phyloP scores from a whole-genome alignment of 1,140 invertebrate genomes.

The Goniozus legneri region DNA sequence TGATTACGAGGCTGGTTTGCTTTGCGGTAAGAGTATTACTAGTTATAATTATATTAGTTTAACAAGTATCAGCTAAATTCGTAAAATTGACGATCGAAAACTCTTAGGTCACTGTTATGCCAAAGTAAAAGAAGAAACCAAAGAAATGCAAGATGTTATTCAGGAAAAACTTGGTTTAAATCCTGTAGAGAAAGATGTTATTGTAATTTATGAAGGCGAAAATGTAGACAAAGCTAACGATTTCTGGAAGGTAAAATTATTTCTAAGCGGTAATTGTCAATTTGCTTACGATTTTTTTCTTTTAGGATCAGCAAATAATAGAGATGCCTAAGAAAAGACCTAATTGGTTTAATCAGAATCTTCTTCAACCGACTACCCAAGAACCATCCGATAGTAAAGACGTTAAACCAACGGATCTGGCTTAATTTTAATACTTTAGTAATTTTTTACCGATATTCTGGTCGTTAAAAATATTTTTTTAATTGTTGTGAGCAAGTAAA shows the following conservation, averaged over 20 bases:
- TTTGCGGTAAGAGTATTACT: conserved; percentile 70
- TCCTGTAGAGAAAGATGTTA: conserved; percentile 78
- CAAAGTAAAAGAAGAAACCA: conserved; percentile 75
- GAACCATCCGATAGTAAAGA: conserved; percentile 63
- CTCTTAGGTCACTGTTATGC: conserved; percentile 71
- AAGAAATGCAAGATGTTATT: conserved; percentile 73
- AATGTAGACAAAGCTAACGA: conserved; percentile 54
- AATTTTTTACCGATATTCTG: no score
- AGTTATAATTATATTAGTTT: conserved; percentile 2
- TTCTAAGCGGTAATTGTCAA: conserved; percentile 2
- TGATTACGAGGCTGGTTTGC: conserved; percentile 67
- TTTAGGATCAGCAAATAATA: conserved; percentile 63
- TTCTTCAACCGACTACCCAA: conserved; percentile 73
- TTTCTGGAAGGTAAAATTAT: conserved; percentile 52
- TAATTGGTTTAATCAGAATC: conserved; percentile 76
- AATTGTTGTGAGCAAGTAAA: conserved; percentile 8
- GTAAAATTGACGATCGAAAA: neutral
- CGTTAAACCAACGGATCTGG: conserved; percentile 69
- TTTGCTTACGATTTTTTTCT: conserved; percentile 8
- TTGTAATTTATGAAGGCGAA: conserved; percentile 81
- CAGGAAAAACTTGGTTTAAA: conserved; percentile 64
- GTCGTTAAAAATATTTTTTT: no score
- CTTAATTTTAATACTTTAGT: conserved; percentile 45
- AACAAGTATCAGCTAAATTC: neutral
- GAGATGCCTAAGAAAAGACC: conserved; percentile 73